Evolutionary conservation across 2,113 vertebrate genomes (phyloP).

Genomic region (Noturus placidus): DNA sequence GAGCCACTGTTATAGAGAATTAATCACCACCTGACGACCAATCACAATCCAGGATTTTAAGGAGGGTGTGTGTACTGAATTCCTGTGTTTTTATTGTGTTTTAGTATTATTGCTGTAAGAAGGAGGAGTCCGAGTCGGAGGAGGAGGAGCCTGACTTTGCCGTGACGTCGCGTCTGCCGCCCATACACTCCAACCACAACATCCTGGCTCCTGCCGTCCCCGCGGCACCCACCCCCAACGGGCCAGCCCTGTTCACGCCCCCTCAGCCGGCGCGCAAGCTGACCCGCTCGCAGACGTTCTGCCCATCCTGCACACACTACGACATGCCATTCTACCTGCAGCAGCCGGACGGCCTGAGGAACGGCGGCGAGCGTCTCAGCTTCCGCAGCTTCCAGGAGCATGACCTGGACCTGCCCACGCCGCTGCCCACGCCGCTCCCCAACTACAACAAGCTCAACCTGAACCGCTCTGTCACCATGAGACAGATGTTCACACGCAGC

Average conservation of each 20-base stretch:
- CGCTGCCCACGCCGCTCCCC: constrained; percentile 58
- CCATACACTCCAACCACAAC: constrained; percentile 87
- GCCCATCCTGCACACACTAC: constrained; percentile 82
- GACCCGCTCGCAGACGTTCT: constrained; percentile 78
- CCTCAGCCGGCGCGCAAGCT: constrained; percentile 76
- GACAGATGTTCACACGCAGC: constrained; percentile 91
- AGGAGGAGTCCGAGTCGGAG: constrained; percentile 92
- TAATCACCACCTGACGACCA: not conserved
- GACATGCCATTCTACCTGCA: constrained; percentile 91
- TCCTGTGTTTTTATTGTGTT: not conserved
- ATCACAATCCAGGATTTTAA: not conserved
- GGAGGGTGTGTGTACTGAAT: not conserved
- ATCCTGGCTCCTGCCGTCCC: constrained; percentile 79
- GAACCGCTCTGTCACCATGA: constrained; percentile 89
- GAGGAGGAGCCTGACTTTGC: constrained; percentile 98
- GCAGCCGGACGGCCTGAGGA: constrained; percentile 74
- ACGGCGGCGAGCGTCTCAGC: constrained; percentile 83
- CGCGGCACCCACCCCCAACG: constrained; percentile 77
- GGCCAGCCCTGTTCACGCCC: constrained; percentile 82
- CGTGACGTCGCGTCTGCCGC: constrained; percentile 84
- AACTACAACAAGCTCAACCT: constrained; percentile 88
- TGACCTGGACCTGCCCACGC: constrained; percentile 77
- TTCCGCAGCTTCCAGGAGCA: constrained; percentile 83
- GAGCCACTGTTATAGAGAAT: not conserved
- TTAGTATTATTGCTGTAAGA: constrained; percentile 97